Evolutionary conservation across 2,888 invertebrate species (phyloP).

Genomic region (Hydraecia micacea): DNA sequence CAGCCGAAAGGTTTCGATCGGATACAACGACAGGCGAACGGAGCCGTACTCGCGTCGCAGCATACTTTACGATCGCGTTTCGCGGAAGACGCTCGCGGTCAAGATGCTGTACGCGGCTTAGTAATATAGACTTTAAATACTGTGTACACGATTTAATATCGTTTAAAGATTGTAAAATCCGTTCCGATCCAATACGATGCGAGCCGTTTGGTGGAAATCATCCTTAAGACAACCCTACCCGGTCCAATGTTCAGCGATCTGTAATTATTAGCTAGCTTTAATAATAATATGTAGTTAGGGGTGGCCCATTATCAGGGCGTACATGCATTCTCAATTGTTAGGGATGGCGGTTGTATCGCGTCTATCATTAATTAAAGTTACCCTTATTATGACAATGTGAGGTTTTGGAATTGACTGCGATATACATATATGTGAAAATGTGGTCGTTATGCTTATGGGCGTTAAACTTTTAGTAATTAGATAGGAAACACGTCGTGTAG

Average conservation of each 20-base stretch:
- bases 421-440: constrained; percentile 29
- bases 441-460: constrained; percentile 1
- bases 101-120: too few species aligned
- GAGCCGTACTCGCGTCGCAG: too few species aligned
- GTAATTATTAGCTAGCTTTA: constrained; percentile 60
- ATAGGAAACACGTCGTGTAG: background rate
- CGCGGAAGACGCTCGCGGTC: too few species aligned
- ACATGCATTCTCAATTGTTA: constrained; percentile 44
- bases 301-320: constrained; percentile 34
- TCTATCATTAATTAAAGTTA: constrained; percentile 54
- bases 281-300: constrained; percentile 41
- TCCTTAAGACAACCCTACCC: constrained; percentile 41
- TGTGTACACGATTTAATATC: too few species aligned
- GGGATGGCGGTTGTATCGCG: constrained; percentile 21
- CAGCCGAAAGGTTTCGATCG: too few species aligned
- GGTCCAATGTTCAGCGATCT: constrained; percentile 49
- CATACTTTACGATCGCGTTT: too few species aligned
- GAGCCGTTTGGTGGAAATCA: too few species aligned
- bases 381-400: constrained; percentile 41
- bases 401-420: constrained; percentile 22
- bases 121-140: too few species aligned
- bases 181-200: too few species aligned
- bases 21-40: too few species aligned
- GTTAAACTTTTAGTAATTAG: constrained; percentile 23
- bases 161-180: too few species aligned